Evolutionary conservation across 2,113 vertebrate genomes (phyloP), one percentile per base, ranked within the genome.

Genomic region (Amia ocellicauda): DNA sequence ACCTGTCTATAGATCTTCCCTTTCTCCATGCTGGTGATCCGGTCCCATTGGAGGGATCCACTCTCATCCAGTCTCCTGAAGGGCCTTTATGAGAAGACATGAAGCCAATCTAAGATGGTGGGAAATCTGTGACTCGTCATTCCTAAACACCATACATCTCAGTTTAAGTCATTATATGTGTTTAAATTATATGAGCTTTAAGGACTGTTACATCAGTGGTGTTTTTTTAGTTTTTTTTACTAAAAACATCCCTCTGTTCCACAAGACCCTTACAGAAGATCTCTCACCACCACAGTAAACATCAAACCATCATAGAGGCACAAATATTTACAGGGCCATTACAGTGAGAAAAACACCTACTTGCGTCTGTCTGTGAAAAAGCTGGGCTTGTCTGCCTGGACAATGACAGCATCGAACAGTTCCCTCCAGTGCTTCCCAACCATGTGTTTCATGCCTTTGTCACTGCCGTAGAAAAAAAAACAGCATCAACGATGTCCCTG

Each of bases 1-100:
- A 91, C 90, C 90, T 91, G 88, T 73, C 88, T 88, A 59, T 91
- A 91, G 74, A 91, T 91, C 75, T 89, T 88, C 47, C 90, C 90
- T 62, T 91, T 91, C 64, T 91, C 87, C 74, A 91, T 70, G 29
- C 81, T 77, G 52, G 75, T 85, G 76, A 91, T 89, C 27, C 89
- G 87, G 72, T 91, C 90, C 90, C 90, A 91, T 49, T 91, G 90
- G 23, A 91, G 78, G 0, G 85, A 80, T 5, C 90, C 90, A 22
- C 73, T 85, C 58, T 91, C 89, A 60, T 91, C 90, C 11, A 91
- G 78, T 80, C 88, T 88, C 67, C 90, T 51, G 74, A 91, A 91
- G 70, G 89, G 89, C 76, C 89, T 91, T 63, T 27, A 36, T 29
- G 24, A 50, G 3, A 22, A 50, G 8, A 22, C 7, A 50, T 19